Evolutionary conservation across 2,888 invertebrate genomes (phyloP).

Genomic region (Mimachlamys varia): DNA sequence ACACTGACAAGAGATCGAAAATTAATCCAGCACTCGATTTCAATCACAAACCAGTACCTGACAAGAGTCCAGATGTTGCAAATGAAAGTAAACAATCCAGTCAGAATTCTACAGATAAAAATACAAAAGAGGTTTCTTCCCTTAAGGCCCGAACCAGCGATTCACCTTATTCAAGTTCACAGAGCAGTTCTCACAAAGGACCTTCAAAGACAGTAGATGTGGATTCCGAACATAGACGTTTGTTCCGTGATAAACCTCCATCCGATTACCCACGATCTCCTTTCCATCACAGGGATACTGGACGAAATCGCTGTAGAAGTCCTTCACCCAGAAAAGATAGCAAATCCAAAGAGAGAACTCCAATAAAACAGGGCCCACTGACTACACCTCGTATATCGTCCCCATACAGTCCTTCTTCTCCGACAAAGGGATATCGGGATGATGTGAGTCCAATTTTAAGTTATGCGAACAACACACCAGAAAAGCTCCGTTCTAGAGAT

Average conservation of each 20-base stretch:
- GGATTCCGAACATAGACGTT: background rate
- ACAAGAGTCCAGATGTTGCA: background rate
- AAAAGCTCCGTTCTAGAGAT: background rate
- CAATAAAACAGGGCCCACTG: background rate
- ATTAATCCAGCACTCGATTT: background rate
- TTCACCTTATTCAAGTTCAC: conserved; percentile 8
- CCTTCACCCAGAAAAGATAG: background rate
- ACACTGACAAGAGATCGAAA: background rate
- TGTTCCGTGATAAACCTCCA: conserved; percentile 17
- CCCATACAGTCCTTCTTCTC: background rate
- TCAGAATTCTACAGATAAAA: background rate
- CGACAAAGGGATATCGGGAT: background rate
- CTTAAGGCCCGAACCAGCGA: background rate
- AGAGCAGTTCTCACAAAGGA: background rate
- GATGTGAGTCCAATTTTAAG: background rate
- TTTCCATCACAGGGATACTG: background rate
- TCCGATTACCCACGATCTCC: background rate
- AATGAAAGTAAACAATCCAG: background rate
- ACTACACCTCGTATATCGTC: background rate
- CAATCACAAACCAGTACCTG: background rate
- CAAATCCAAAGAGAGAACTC: background rate
- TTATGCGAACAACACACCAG: background rate
- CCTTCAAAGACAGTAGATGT: background rate
- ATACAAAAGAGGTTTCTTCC: background rate
- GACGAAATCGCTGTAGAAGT: background rate